phyloP scores from a whole-genome alignment of 2,888 invertebrate species.

The Microdon myrmicae region DNA sequence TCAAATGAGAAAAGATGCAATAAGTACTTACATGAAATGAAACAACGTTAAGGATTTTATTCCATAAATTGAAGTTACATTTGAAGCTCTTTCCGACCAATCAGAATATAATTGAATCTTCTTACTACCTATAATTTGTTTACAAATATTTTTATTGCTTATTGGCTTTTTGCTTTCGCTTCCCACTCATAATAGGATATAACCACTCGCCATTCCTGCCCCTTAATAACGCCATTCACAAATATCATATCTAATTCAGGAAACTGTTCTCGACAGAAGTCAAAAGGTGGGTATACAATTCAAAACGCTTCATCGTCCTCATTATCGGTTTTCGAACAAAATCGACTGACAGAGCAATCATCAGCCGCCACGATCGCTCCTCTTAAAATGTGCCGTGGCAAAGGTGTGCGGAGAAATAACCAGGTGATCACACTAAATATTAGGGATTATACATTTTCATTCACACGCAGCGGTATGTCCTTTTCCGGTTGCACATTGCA shows the following conservation, averaged over 20 bases:
- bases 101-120: too few species aligned
- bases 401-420: slow-evolving; percentile 48
- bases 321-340: slow-evolving; percentile 24
- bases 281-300: slow-evolving; percentile 20
- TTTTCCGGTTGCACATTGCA: slow-evolving; percentile 41
- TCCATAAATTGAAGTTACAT: too few species aligned
- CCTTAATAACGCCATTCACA: background rate
- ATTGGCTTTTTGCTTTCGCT: too few species aligned
- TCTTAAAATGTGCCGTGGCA: slow-evolving; percentile 18
- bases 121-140: too few species aligned
- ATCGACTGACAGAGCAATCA: slow-evolving; percentile 37
- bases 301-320: slow-evolving; percentile 19
- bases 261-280: slow-evolving; percentile 29
- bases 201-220: too few species aligned
- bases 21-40: too few species aligned
- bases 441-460: slow-evolving; percentile 45
- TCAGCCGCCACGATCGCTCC: slow-evolving; percentile 34
- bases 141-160: too few species aligned
- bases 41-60: too few species aligned
- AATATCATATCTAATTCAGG: slow-evolving; percentile 6
- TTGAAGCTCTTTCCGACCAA: too few species aligned
- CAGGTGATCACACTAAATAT: slow-evolving; percentile 46
- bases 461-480: slow-evolving; percentile 33
- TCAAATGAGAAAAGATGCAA: too few species aligned
- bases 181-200: too few species aligned